Evolutionary conservation across 2,888 invertebrate genomes (phyloP), one percentile per base, ranked within the genome.

Genomic region (Morpho helenor): DNA sequence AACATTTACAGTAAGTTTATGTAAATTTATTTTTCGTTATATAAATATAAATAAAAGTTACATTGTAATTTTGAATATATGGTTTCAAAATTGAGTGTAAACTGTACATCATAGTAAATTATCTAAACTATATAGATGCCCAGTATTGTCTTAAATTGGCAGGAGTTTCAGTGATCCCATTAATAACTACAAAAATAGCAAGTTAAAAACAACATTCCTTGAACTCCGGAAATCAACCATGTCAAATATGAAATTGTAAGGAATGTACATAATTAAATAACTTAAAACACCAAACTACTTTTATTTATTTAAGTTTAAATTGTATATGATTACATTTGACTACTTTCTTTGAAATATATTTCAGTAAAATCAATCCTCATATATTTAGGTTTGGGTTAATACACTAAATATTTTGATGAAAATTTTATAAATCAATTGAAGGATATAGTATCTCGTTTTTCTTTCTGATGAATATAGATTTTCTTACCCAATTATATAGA

Each of bases 191-290:
- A 75, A 73, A 46, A 66, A 60, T 61, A 62, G 60, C 51, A 49
- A 60, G 57, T 57, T 59, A 52, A 44, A 52, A 55, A 49, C 68
- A 80, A 86, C 87, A 88, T 87, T 87, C 87, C 87, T 85, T 80
- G 72, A 66, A 67, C 72, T 66, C 66, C 60, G 66, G 65, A 63
- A 65, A 67, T 66, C 64, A 66, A 62, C 57, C 64, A 51, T 68
- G 60, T 65, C 59, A 62, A 68, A 63, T 64, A 63, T 67, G 65
- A 68, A 75, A 72, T 70, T 76, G 68, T 80, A 80, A 82, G 87
- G 87, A 84, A 87, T 87, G 87, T 84, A 87, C 74, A 84, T 86
- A 76, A 85, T 84, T 84, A 86, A 84, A 84, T 75, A 80, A 76
- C 77, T 76, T 73, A 76, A 76, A 75, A 74, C 71, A 63, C 57